Conservation (phyloP, 2,888 invertebrate genomes). For the Villa cingulata region DNA sequence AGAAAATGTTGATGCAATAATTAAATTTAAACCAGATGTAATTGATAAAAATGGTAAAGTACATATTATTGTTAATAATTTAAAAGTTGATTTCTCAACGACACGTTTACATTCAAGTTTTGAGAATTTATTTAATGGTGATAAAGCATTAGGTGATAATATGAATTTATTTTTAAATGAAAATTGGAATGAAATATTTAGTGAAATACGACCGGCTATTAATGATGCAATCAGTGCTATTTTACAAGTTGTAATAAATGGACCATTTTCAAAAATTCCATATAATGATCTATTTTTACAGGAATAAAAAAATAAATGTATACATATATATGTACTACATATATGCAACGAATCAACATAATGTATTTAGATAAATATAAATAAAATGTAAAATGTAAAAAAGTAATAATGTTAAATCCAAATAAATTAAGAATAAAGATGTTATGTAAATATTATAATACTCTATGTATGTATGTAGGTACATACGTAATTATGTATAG, state of each 20-base stretch:
- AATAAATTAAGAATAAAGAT: too few relatives aligned
- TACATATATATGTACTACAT: too few relatives aligned
- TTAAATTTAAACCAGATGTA: slow-evolving; percentile 4
- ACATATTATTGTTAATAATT: slow-evolving; percentile 11
- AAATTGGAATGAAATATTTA: slow-evolving; percentile 36
- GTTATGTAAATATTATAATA: too few relatives aligned
- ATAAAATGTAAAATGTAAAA: too few relatives aligned
- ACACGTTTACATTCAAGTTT: slow-evolving; percentile 21
- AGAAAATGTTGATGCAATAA: slow-evolving; percentile 8
- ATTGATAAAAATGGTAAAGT: slow-evolving; percentile 16
- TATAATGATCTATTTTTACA: slow-evolving; percentile 25
- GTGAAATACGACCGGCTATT: slow-evolving; percentile 30
- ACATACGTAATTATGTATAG: too few relatives aligned
- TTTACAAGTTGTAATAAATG: slow-evolving; percentile 24
- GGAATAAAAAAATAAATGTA: slow-evolving; percentile 10
- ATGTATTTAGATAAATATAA: too few relatives aligned
- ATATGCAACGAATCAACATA: too few relatives aligned
- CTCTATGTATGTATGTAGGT: too few relatives aligned
- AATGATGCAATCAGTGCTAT: slow-evolving; percentile 26
- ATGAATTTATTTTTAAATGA: slow-evolving; percentile 36
- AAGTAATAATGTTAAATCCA: too few relatives aligned
- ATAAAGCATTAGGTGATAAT: slow-evolving; percentile 33
- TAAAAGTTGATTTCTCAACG: slow-evolving; percentile 5
- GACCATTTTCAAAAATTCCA: slow-evolving; percentile 32
- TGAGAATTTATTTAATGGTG: slow-evolving; percentile 35